Conservation (phyloP, 2,888 invertebrate species). For the Drosophila macrospina region DNA sequence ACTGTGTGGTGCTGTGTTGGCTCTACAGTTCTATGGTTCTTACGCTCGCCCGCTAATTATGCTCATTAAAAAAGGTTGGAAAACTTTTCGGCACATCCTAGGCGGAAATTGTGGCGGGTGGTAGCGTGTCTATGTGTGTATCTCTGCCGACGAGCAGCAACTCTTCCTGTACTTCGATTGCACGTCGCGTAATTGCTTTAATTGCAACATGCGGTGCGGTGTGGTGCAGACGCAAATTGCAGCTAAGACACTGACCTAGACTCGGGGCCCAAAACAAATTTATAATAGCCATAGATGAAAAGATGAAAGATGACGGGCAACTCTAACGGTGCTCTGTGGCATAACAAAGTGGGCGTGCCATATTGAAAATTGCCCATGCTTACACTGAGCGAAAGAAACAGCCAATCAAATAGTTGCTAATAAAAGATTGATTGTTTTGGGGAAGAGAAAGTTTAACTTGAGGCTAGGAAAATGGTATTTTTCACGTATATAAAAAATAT, state of each 20-base stretch:
- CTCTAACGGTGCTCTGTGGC: slow-evolving; percentile 54
- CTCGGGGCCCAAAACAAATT: slow-evolving; percentile 67
- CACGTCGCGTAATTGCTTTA: slow-evolving; percentile 78
- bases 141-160: slow-evolving; percentile 21
- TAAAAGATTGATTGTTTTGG: too few relatives aligned
- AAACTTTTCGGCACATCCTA: slow-evolving; percentile 74
- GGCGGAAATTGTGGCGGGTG: slow-evolving; percentile 77
- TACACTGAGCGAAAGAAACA: slow-evolving; percentile 6
- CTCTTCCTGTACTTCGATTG: slow-evolving; percentile 51
- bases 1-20: slow-evolving; percentile 39
- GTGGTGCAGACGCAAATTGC: slow-evolving; percentile 65
- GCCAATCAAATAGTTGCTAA: too few relatives aligned
- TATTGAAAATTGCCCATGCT: slow-evolving; percentile 37
- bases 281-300: slow-evolving; percentile 52
- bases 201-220: slow-evolving; percentile 69
- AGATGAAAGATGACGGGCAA: slow-evolving; percentile 37
- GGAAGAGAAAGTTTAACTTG: too few relatives aligned
- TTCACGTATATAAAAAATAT: too few relatives aligned
- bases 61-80: slow-evolving; percentile 74
- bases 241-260: slow-evolving; percentile 83
- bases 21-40: slow-evolving; percentile 2
- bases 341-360: slow-evolving; percentile 42
- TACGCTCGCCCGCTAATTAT: slow-evolving; percentile 67
- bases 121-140: neutral
- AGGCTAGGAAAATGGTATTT: too few relatives aligned